These are phyloP conservation scores for Linyphia triangularis DNA, from an alignment of 2,888 invertebrate species.

Conservation along the genomic window DNA sequence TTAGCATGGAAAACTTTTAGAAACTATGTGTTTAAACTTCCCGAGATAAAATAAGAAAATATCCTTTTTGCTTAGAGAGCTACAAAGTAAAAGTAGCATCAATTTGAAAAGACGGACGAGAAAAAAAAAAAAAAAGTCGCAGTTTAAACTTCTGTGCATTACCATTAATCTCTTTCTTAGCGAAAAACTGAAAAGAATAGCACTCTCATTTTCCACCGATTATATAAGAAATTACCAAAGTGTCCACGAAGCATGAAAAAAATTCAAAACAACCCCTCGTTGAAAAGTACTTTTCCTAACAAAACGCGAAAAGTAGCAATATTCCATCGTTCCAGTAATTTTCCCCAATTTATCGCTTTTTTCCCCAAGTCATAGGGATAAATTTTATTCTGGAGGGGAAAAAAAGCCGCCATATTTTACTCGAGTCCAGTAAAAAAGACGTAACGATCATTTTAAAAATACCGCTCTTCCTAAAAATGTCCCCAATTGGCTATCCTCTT, in stretches of 20 bases:
- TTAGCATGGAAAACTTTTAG: background rate
- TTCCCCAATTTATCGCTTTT: conserved; percentile 72
- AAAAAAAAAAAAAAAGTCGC: background rate
- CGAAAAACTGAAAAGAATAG: conserved; percentile 38
- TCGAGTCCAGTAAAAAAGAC: conserved; percentile 31
- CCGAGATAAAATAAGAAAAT: conserved; percentile 5
- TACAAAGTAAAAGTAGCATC: background rate
- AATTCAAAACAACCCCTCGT: conserved; percentile 28
- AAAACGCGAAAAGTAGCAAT: conserved; percentile 44
- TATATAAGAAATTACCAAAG: conserved; percentile 60
- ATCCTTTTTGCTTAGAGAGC: background rate
- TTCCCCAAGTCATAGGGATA: conserved; percentile 60
- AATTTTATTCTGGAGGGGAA: conserved; percentile 31
- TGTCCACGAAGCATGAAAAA: background rate
- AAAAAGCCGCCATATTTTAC: conserved; percentile 19
- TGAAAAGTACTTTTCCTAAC: conserved; percentile 40
- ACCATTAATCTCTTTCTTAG: conserved; percentile 32
- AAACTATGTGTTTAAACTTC: background rate
- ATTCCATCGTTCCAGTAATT: conserved; percentile 48
- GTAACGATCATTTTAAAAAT: conserved; percentile 44
- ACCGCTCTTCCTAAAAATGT: background rate
- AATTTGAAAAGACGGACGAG: background rate
- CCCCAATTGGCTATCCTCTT: conserved; percentile 35
- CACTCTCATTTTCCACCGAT: conserved; percentile 41
- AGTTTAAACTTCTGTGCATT: conserved; percentile 18